These are phyloP conservation scores for Drosophila planitibia DNA, from an alignment of 2,888 invertebrate genomes.

Conservation along the genomic window DNA sequence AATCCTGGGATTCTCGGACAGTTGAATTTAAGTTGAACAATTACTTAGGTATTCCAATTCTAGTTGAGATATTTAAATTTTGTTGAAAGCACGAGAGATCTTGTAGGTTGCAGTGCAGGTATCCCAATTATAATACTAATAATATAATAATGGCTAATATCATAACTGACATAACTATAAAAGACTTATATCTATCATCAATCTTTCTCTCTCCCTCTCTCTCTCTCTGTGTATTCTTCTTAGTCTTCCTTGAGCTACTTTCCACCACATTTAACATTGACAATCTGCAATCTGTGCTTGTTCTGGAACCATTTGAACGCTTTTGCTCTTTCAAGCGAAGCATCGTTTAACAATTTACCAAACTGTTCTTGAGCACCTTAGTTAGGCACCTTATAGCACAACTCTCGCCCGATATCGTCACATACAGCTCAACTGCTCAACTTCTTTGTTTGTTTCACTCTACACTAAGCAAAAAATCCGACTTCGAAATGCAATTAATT, in stretches of 20 bases:
- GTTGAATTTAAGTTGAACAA: no score
- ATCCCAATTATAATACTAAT: no score
- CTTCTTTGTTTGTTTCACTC: neutral
- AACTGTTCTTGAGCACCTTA: slow-evolving; percentile 11
- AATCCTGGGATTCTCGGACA: no score
- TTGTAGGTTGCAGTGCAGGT: no score
- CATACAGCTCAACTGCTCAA: neutral
- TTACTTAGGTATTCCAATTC: no score
- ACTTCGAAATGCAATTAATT: neutral
- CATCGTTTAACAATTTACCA: slow-evolving; percentile 6
- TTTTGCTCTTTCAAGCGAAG: slow-evolving; percentile 6
- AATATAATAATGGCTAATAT: neutral
- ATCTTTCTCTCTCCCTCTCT: neutral
- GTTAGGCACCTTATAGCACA: slow-evolving; percentile 9
- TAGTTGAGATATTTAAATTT: no score
- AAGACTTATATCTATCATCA: neutral
- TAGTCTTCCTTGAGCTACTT: neutral
- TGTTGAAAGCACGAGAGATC: no score
- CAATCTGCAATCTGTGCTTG: neutral
- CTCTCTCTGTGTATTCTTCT: neutral
- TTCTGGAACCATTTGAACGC: neutral
- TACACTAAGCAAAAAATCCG: neutral
- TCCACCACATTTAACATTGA: neutral
- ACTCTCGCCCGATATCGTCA: neutral
- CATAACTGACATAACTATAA: neutral